phyloP scores from a whole-genome alignment of 30 jellyfish, hydroid and myxozoan genomes.

The Pelagia noctiluca region DNA sequence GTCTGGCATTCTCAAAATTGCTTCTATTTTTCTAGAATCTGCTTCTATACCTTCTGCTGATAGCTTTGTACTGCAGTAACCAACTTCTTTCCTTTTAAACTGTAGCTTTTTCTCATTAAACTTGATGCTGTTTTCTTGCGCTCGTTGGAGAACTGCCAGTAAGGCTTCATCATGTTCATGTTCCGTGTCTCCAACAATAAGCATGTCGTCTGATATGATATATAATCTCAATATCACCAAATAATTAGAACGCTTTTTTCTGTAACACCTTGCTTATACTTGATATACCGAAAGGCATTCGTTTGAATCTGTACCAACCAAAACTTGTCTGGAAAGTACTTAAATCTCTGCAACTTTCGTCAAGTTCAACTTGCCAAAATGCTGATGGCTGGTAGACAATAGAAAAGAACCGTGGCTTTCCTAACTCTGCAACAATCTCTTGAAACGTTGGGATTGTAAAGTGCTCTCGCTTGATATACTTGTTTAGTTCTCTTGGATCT shows the following conservation, averaged over 20 bases:
- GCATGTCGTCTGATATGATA: background rate
- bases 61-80: too few relatives aligned
- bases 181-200: background rate
- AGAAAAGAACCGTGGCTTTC: background rate
- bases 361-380: background rate
- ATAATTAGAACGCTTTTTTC: background rate
- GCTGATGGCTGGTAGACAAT: background rate
- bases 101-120: too few relatives aligned
- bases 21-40: too few relatives aligned
- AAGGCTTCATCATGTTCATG: background rate
- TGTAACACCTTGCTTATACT: slow-evolving; percentile 3
- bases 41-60: too few relatives aligned
- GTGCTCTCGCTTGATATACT: too few relatives aligned
- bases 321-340: background rate
- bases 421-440: too few relatives aligned
- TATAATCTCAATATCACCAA: background rate
- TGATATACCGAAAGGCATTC: background rate
- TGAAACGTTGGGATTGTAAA: too few relatives aligned
- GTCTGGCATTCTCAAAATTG: too few relatives aligned
- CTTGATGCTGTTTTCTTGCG: background rate
- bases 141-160: background rate
- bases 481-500: too few relatives aligned
- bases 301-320: background rate
- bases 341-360: background rate
- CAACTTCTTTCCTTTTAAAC: too few relatives aligned